Conservation (phyloP, 2,888 invertebrate species). For the Watsonalla binaria region DNA sequence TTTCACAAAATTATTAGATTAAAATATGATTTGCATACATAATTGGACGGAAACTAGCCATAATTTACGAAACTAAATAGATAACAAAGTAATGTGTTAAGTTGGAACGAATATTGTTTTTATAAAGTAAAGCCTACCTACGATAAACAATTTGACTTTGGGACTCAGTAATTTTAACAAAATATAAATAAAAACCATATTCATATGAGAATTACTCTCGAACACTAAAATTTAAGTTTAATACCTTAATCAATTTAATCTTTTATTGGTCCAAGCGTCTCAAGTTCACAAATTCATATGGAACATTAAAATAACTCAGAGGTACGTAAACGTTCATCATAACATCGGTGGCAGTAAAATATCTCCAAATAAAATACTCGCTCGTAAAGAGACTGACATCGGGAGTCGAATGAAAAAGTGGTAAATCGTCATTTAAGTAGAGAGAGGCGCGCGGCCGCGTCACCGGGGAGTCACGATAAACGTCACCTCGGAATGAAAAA, state of each 20-base stretch:
- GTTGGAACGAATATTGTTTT: too few species aligned
- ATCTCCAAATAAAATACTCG: conserved; percentile 68
- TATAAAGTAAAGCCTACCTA: too few species aligned
- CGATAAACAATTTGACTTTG: too few species aligned
- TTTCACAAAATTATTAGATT: too few species aligned
- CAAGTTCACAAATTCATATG: conserved; percentile 57
- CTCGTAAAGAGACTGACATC: conserved; percentile 71
- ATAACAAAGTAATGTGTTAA: too few species aligned
- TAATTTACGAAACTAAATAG: too few species aligned
- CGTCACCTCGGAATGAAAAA: conserved; percentile 75
- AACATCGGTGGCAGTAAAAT: conserved; percentile 72
- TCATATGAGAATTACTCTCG: background rate
- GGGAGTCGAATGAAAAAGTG: conserved; percentile 65
- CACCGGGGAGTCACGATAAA: conserved; percentile 72
- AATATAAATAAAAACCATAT: background rate
- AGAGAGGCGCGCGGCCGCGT: conserved; percentile 46
- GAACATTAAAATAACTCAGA: conserved; percentile 61
- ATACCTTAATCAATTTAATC: conserved; percentile 53
- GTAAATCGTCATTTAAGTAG: conserved; percentile 71
- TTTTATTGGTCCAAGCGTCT: conserved; percentile 48
- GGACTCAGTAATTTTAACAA: too few species aligned
- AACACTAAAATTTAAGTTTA: conserved; percentile 25
- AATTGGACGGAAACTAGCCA: too few species aligned
- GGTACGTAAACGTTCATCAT: conserved; percentile 66
- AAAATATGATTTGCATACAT: too few species aligned